Evolutionary conservation across 64 coral and sea anemone species (phyloP).

Genomic region (Platygyra sinensis): DNA sequence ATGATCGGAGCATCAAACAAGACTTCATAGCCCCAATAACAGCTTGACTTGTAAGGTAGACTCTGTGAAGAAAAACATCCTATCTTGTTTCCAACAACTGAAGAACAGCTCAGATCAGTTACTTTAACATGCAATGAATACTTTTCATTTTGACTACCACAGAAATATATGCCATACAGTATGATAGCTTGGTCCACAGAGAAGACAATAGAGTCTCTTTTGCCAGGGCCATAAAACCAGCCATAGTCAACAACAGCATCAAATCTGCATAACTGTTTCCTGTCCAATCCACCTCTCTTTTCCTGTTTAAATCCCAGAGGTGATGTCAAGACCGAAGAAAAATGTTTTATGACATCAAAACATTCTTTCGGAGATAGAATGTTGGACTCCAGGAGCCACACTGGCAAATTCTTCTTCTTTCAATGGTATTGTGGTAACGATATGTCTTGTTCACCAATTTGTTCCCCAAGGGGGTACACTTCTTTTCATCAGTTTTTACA

Average conservation of each 20-base stretch:
- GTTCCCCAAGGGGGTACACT: constrained; percentile 25
- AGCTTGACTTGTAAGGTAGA: neutral
- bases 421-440: constrained; percentile 56
- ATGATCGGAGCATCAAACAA: neutral
- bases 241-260: neutral
- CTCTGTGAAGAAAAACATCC: neutral
- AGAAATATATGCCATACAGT: neutral
- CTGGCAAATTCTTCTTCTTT: constrained; percentile 4
- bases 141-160: constrained; percentile 1
- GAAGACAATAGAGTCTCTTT: neutral
- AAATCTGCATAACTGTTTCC: neutral
- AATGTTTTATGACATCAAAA: neutral
- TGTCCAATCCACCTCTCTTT: neutral
- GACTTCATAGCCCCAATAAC: neutral
- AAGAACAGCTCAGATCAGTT: neutral
- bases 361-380: constrained; percentile 30
- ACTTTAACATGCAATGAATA: neutral
- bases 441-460: constrained; percentile 42
- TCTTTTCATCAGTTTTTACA: constrained; percentile 11
- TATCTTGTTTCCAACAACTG: neutral
- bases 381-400: neutral
- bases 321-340: neutral
- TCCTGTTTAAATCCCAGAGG: neutral
- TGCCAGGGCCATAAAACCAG: neutral
- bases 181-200: neutral